Evolutionary conservation across 2,113 vertebrate genomes (phyloP), one percentile per base, ranked within the genome.

Genomic region (Calyptommatus sinebrachiatus): DNA sequence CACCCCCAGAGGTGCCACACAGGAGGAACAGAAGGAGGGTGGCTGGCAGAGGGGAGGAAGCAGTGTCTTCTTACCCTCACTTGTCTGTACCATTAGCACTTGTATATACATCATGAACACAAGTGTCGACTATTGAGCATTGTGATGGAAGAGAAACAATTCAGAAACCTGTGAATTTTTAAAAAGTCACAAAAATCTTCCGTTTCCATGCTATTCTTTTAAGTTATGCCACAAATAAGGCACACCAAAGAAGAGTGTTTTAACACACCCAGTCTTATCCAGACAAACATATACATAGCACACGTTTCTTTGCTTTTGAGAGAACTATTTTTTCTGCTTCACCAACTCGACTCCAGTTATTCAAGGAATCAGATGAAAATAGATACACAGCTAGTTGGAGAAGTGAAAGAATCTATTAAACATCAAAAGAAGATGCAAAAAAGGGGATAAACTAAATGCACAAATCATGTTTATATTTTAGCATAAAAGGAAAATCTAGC

Each of bases 331-430:
- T 80, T 10, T 90, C 82, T 83, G 67, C 72, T 66, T 12, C 67
- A 16, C 5, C 77, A 61, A 24, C 62, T 62, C 28, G 85, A 29
- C 77, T 90, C 80, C 53, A 77, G 62, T 84, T 41, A 84, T 86
- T 28, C 50, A 81, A 73, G 45, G 7, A 88, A 60, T 63, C 46
- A 78, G 77, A 26, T 73, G 83, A 41, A 89, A 82, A 21, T 31
- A 78, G 88, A 88, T 86, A 53, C 79, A 71, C 86, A 85, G 45
- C 75, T 66, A 84, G 24, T 53, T n/a, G 83, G n/a, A 73, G 82
- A 88, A 89, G 82, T 31, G 7, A 69, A 83, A 84, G 21, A 10
- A 35, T 50, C 75, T 90, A 84, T 74, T 90, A 63, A 22, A 45
- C 73, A 80, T 72, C 0, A 21, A 86, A 57, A 84, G 62, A 73